These are phyloP conservation scores for Colossoma macropomum DNA, from an alignment of 2,113 vertebrate species.

Conservation along the genomic window DNA sequence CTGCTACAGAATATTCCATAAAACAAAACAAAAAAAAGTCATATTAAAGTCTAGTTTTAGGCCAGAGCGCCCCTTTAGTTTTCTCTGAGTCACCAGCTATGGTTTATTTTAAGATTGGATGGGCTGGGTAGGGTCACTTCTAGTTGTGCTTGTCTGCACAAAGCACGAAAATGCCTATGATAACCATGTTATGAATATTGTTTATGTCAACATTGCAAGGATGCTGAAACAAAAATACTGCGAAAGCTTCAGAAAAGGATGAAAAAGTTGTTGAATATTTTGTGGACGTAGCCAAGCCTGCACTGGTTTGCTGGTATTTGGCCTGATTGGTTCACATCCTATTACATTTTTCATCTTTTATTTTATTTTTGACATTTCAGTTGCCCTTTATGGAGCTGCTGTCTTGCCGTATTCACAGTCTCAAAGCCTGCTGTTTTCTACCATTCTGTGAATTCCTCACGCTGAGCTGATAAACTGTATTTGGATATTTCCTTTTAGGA, in stretches of 20 bases:
- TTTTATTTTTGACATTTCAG: slow-evolving; percentile 47
- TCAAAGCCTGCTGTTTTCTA: slow-evolving; percentile 22
- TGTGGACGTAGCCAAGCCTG: neutral
- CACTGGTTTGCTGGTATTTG: slow-evolving; percentile 3
- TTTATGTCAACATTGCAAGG: neutral
- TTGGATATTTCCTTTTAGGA: slow-evolving; percentile 17
- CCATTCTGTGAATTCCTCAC: slow-evolving; percentile 2
- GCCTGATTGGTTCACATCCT: slow-evolving; percentile 2
- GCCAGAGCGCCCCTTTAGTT: no score
- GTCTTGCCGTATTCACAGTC: neutral
- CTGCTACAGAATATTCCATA: no score
- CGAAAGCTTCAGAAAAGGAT: neutral
- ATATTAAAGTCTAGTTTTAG: no score
- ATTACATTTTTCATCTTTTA: slow-evolving; percentile 23
- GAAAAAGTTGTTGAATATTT: neutral
- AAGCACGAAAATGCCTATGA: neutral
- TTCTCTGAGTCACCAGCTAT: no score
- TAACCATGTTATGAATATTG: neutral
- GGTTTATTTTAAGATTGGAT: no score
- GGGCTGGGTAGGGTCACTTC: neutral
- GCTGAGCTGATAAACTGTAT: neutral
- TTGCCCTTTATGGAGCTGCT: slow-evolving; percentile 45
- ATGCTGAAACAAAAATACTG: neutral
- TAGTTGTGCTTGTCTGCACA: neutral
- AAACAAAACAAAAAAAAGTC: no score